phyloP scores from a whole-genome alignment of 2,888 invertebrate species.

The Emmelina monodactyla region DNA sequence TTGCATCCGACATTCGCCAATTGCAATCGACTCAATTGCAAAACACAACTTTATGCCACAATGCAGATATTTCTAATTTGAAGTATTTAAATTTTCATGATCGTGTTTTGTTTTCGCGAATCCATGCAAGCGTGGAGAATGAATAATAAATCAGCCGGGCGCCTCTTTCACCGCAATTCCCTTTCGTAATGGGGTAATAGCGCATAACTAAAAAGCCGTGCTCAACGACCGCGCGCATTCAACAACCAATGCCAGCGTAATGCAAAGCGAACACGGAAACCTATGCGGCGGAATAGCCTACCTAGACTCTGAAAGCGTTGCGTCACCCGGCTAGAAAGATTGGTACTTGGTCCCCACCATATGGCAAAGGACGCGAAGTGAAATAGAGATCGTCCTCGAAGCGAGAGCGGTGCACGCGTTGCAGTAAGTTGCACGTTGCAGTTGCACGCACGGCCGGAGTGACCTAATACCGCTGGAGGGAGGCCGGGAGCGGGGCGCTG shows the following conservation, averaged over 20 bases:
- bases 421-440: slow-evolving; percentile 52
- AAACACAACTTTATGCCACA: too few species aligned
- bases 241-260: slow-evolving; percentile 1
- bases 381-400: slow-evolving; percentile 67
- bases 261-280: slow-evolving; percentile 1
- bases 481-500: slow-evolving; percentile 54
- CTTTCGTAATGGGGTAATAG: neutral
- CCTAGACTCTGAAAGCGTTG: slow-evolving; percentile 48
- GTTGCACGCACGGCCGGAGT: slow-evolving; percentile 62
- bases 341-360: slow-evolving; percentile 65
- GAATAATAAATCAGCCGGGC: neutral
- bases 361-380: slow-evolving; percentile 62
- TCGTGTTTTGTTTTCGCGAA: too few species aligned
- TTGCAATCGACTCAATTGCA: neutral
- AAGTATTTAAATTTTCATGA: too few species aligned
- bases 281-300: slow-evolving; percentile 27
- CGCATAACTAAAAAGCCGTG: neutral
- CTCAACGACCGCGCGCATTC: neutral
- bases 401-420: slow-evolving; percentile 64
- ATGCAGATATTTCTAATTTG: too few species aligned
- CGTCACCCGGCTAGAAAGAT: slow-evolving; percentile 62
- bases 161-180: slow-evolving; percentile 2
- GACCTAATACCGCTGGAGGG: slow-evolving; percentile 66
- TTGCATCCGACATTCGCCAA: neutral
- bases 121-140: too few species aligned